Percentiles rank a stretch among this genome's conserved stretches.
Conservation (phyloP, 2,888 invertebrate genomes). For the Zele albiditarsus region DNA sequence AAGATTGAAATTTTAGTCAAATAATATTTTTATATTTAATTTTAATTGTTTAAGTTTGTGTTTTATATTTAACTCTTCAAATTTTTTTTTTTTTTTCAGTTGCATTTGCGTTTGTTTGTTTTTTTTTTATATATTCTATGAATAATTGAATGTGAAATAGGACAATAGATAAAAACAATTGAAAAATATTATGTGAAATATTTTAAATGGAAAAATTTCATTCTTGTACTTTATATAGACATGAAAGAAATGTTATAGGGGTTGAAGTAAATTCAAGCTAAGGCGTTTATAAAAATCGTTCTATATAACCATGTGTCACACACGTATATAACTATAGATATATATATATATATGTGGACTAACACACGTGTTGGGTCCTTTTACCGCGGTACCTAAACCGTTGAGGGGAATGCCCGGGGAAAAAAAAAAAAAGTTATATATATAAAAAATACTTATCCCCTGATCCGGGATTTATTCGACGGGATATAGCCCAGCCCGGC, state of each 20-base stretch:
- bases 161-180: not conserved
- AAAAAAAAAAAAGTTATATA: constrained; percentile 57
- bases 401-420: constrained; percentile 41
- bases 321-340: not conserved
- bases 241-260: not conserved
- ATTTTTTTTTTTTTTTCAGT: too few relatives aligned
- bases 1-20: too few relatives aligned
- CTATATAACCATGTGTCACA: constrained; percentile 13
- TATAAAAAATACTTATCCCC: constrained; percentile 71
- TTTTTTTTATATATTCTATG: too few relatives aligned
- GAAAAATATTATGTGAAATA: not conserved
- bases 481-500: constrained; percentile 67
- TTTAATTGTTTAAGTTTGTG: too few relatives aligned
- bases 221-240: not conserved
- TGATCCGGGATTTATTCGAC: constrained; percentile 73
- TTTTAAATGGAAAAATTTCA: not conserved
- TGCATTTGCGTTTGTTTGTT: too few relatives aligned
- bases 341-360: not conserved
- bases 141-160: not conserved
- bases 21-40: too few relatives aligned
- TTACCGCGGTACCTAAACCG: constrained; percentile 21
- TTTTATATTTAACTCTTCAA: too few relatives aligned
- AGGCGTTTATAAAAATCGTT: constrained; percentile 30
- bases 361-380: constrained; percentile 6
- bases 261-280: constrained; percentile 22